Evolutionary conservation across 2,797 vertebrate species (phyloP), one percentile per base, ranked within the genome.

Genomic region (Hoplostethus atlanticus): DNA sequence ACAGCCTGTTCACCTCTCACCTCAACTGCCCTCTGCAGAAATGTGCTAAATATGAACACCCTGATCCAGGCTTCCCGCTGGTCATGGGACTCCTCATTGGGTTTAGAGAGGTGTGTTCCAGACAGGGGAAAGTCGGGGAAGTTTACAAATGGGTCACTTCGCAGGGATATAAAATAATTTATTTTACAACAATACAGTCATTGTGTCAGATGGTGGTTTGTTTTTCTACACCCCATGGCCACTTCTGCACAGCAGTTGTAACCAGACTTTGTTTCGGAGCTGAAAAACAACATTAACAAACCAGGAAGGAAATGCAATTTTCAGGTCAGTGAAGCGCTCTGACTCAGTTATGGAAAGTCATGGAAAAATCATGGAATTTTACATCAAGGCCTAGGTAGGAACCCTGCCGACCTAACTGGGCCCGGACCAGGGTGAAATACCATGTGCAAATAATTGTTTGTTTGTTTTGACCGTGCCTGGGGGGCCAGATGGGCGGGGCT

Each of bases 311-410:
- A 79, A 21, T 77, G 6, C 36, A 59, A 75, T 15, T 40, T 77
- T 76, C 62, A 81, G 46, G 8, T 42, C 68, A 47, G 30, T 16
- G 34, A 63, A 77, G 38, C 21, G 17, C 67, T 76, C 54, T 13
- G 51, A 73, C 57, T 79, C 76, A 64, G 69, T 72, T 64, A 66
- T 51, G 21, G 21, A 21, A 21, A 21, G 21, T 21, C 21, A 21
- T 34, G 17, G 16, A 68, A 68, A 71, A 81, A 61, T 70, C 34
- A 52, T 65, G 6, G 64, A 44, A 60, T 82, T 84, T 68, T 64
- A 59, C 63, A 77, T 73, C 68, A 76, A 66, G 71, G 74, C 50
- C 71, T 0, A 0, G 16, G 28, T 40, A 11, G 31, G 28, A 60
- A 56, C 28, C 44, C 6, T 21, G 3, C 71, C 42, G 60, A 58